Conservation (phyloP, 2,113 vertebrate species). For the Phainopepla nitens region DNA sequence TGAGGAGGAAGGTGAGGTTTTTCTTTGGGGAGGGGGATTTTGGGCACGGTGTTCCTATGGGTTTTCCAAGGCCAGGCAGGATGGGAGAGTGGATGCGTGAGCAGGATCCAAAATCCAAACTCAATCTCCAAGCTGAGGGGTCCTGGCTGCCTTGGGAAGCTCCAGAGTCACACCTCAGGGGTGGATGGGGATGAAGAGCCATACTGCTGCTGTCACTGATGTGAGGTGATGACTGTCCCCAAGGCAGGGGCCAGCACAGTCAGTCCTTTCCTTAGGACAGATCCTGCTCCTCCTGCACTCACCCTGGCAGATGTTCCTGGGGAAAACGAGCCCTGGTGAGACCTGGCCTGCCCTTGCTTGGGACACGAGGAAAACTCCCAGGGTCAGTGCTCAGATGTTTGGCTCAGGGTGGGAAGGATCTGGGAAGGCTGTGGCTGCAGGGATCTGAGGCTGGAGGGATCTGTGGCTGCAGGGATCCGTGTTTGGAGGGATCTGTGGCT, state of each 20-base stretch:
- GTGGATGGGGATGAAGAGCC: rapidly evolving
- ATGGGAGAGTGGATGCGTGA: rapidly evolving
- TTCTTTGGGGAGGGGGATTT: not conserved
- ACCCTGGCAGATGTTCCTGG: not conserved
- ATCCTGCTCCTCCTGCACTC: not conserved
- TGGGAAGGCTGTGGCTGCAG: rapidly evolving
- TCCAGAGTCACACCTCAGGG: rapidly evolving
- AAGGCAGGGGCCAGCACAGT: not conserved
- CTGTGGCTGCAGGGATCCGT: not conserved
- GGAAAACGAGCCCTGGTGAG: rapidly evolving
- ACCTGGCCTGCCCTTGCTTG: not conserved
- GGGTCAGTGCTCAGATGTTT: not conserved
- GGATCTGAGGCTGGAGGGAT: not conserved
- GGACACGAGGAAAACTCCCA: rapidly evolving
- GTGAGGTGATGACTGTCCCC: not conserved
- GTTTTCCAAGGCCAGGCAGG: not conserved
- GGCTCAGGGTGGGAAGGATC: not conserved
- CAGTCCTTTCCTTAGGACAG: not conserved
- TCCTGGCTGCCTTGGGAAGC: not conserved
- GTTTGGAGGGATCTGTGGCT: rapidly evolving
- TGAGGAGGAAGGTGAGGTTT: not conserved
- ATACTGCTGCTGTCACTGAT: rapidly evolving
- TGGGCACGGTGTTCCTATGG: rapidly evolving
- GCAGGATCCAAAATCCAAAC: not conserved
- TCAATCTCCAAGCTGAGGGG: rapidly evolving